Evolutionary conservation across 2,797 vertebrate genomes (phyloP), one percentile per base, ranked within the genome.

Genomic region (Hemibagrus guttatus): DNA sequence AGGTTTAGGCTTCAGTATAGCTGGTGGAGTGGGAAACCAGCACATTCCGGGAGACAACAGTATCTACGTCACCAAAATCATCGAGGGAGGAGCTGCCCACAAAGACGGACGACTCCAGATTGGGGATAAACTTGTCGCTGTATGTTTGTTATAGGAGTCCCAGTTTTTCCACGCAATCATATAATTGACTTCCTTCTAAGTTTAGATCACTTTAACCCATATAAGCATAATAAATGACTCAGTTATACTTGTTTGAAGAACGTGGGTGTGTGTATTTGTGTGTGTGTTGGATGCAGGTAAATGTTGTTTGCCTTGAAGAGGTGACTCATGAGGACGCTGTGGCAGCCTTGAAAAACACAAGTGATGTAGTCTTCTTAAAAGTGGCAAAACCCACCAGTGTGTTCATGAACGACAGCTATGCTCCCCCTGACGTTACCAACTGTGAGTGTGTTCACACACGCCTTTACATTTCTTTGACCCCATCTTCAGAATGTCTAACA

Each of bases 1-100:
- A 99, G 98, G 98, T 93, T 96, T 99, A 86, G 98, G 98, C 54
- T 99, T 99, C 94, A 99, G 98, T 94, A 99, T 99, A 94, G 98
- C 98, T 76, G 98, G 98, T 54, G 98, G 98, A 89, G 97, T 98
- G 83, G 98, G 97, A 90, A 99, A 99, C 94, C 98, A 99, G 90
- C 98, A 99, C 85, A 97, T 99, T 91, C 97, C 98, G 17, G 98
- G 98, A 0, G 98, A 99, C 94, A 99, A 99, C 94, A 96, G 98
- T 92, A 99, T 99, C 93, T 99, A 99, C 52, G 98, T 99, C 93
- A 99, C 98, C 72, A 99, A 99, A 94, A 94, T 99, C 90, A 99
- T 99, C 42, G 98, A 99, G 93, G 98, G 98, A 13, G 98, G 98
- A 21, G 97, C 98, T 52, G 98, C 98, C 8, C 98, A 99, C 91